Conservation (phyloP, 1,140 invertebrate genomes). For the Pemphigus obesinymphae region DNA sequence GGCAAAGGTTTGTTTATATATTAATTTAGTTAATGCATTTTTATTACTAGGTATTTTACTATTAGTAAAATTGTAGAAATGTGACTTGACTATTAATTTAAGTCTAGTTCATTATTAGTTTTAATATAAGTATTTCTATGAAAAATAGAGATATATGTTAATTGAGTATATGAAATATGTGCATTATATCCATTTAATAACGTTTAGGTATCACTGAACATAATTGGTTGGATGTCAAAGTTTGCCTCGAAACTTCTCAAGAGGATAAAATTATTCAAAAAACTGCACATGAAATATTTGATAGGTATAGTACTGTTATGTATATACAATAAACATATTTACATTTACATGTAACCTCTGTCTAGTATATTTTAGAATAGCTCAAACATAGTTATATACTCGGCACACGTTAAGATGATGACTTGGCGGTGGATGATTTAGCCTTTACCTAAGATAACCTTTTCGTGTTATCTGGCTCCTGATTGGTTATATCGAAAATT, state of each 20-base stretch:
- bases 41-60: neutral
- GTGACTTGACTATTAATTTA: neutral
- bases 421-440: too few species aligned
- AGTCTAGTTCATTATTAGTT: too few species aligned
- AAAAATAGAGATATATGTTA: too few species aligned
- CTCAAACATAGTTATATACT: too few species aligned
- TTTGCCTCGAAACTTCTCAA: constrained; percentile 73
- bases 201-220: constrained; percentile 70
- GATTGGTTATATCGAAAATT: too few species aligned
- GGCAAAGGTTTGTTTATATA: constrained; percentile 56
- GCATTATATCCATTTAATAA: too few species aligned
- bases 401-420: too few species aligned
- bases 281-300: constrained; percentile 78
- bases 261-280: constrained; percentile 78
- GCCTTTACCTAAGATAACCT: too few species aligned
- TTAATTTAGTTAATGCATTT: neutral
- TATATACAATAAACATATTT: neutral
- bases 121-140: too few species aligned
- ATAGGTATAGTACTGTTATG: constrained; percentile 55
- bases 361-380: neutral
- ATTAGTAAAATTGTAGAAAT: neutral
- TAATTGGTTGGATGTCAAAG: constrained; percentile 76
- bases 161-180: too few species aligned
- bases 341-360: neutral
- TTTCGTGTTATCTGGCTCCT: too few species aligned